phyloP scores from a whole-genome alignment of 2,888 invertebrate genomes.

The Hyposoter didymator region DNA sequence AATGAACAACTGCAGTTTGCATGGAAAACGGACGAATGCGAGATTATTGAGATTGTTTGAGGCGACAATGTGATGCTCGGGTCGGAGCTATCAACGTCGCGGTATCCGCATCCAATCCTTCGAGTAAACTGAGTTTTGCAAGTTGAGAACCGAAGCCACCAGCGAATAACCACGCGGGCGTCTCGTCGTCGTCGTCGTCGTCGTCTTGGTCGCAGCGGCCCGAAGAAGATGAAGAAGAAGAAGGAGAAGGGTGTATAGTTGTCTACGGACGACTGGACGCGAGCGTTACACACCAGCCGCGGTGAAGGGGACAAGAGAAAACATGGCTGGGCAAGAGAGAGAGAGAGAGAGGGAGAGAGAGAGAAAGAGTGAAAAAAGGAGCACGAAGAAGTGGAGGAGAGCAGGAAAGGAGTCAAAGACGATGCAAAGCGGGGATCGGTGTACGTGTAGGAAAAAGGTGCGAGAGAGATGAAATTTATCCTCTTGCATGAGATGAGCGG shows the following conservation, averaged over 20 bases:
- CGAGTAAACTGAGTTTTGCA: background rate
- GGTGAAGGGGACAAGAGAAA: conserved; percentile 43
- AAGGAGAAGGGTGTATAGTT: conserved; percentile 51
- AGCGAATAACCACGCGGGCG: conserved; percentile 44
- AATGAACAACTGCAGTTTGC: background rate
- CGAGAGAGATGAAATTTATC: conserved; percentile 55
- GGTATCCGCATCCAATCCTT: conserved; percentile 7
- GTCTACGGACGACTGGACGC: conserved; percentile 60
- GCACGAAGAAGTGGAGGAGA: conserved; percentile 13
- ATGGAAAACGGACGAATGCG: background rate
- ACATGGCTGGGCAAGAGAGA: conserved; percentile 56
- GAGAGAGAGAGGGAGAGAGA: conserved; percentile 58
- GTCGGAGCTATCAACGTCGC: background rate
- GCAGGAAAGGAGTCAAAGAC: conserved; percentile 48
- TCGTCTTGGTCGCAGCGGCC: conserved; percentile 29
- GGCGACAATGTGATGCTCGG: background rate
- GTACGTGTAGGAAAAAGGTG: conserved; percentile 27
- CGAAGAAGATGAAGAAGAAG: conserved; percentile 40
- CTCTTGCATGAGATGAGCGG: conserved; percentile 12
- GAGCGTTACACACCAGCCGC: conserved; percentile 32
- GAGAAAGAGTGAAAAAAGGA: conserved; percentile 61
- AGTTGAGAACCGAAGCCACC: conserved; percentile 57
- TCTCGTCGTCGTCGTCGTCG: conserved; percentile 49
- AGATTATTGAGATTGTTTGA: background rate
- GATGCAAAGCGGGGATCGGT: conserved; percentile 36